Conservation (phyloP, 2,888 invertebrate species). For the Lucinisca nassula region DNA sequence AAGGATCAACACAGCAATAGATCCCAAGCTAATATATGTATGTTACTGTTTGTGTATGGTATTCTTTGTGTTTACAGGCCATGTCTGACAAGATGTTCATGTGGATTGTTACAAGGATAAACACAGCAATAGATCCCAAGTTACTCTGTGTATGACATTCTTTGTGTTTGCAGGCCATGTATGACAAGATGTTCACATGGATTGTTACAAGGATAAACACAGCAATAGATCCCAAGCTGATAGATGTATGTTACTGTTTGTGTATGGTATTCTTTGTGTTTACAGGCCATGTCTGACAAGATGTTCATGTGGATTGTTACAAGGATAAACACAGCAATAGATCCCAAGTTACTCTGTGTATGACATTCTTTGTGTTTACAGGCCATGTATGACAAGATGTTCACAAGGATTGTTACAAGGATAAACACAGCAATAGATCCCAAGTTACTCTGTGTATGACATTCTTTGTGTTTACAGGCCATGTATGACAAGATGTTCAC, state of each 20-base stretch:
- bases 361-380: no score
- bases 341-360: no score
- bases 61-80: conserved; percentile 91
- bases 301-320: conserved; percentile 98
- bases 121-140: conserved; percentile 95
- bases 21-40: no score
- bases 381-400: conserved; percentile 97
- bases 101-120: conserved; percentile 97
- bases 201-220: conserved; percentile 97
- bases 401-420: conserved; percentile 97
- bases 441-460: no score
- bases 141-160: no score
- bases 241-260: no score
- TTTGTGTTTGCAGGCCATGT: conserved; percentile 94
- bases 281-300: conserved; percentile 96
- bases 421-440: conserved; percentile 97
- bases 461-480: conserved; percentile 92
- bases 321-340: conserved; percentile 96
- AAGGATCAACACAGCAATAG: conserved; percentile 96
- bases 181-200: conserved; percentile 98
- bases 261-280: no score
- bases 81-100: conserved; percentile 97
- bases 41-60: no score
- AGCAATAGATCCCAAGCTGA: conserved; percentile 95
- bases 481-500: conserved; percentile 98